Evolutionary conservation across 2,113 vertebrate genomes (phyloP).

Genomic region (Crotalus helleri): DNA sequence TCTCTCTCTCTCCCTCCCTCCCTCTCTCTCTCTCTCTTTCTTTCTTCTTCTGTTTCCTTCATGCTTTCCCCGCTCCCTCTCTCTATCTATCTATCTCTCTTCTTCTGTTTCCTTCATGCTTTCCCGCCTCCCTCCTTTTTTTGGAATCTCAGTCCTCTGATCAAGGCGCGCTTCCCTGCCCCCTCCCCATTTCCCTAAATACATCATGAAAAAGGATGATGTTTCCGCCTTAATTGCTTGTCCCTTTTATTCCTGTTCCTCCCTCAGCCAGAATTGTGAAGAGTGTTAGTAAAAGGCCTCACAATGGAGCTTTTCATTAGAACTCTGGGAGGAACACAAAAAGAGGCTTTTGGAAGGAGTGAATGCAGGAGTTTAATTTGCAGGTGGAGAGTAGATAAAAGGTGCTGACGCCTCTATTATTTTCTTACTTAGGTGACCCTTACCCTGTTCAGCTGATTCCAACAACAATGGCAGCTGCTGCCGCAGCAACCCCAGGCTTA

Average conservation of each 20-base stretch:
- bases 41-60: neutral
- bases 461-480: constrained; percentile 96
- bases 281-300: constrained; percentile 87
- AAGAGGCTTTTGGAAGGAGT: constrained; percentile 84
- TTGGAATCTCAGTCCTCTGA: constrained; percentile 65
- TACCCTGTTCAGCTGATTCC: constrained; percentile 99
- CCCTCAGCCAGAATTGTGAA: constrained; percentile 81
- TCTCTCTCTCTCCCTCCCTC: too few relatives aligned
- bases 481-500: constrained; percentile 89
- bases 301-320: constrained; percentile 95
- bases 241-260: constrained; percentile 82
- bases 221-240: constrained; percentile 87
- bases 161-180: constrained; percentile 66
- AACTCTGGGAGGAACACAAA: constrained; percentile 81
- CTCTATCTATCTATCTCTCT: constrained; percentile 44
- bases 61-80: neutral
- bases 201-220: constrained; percentile 80
- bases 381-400: constrained; percentile 82
- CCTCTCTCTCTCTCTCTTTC: neutral
- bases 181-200: constrained; percentile 71
- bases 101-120: neutral
- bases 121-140: constrained; percentile 4
- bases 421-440: constrained; percentile 89
- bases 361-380: constrained; percentile 79
- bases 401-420: constrained; percentile 77